Percentiles rank a stretch among this genome's conserved stretches.
Conservation (phyloP, 2,797 vertebrate genomes). For the Tenualosa ilisha region DNA sequence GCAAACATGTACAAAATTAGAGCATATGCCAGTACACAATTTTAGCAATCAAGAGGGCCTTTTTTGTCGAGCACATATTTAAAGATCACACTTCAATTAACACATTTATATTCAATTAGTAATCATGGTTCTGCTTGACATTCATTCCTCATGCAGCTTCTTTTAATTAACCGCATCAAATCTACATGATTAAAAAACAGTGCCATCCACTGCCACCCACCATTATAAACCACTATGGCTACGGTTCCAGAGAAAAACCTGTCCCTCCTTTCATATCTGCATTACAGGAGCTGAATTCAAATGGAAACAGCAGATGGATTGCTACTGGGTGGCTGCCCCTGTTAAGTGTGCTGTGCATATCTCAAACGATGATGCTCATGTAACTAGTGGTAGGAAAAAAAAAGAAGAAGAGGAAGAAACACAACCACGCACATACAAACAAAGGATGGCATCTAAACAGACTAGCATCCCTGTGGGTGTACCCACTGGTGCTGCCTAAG, state of each 20-base stretch:
- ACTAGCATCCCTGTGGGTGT: background rate
- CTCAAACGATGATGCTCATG: conserved; percentile 27
- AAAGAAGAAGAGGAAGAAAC: background rate
- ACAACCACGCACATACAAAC: background rate
- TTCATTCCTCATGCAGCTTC: conserved; percentile 69
- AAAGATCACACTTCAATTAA: conserved; percentile 56
- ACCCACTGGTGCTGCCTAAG: background rate
- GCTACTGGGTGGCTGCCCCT: conserved; percentile 36
- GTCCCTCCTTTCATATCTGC: conserved; percentile 35
- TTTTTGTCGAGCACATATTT: conserved; percentile 55
- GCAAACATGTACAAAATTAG: conserved; percentile 40
- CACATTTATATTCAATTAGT: conserved; percentile 57
- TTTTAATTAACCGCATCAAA: conserved; percentile 83
- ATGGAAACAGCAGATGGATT: conserved; percentile 42
- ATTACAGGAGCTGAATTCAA: conserved; percentile 29
- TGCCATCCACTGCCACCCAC: conserved; percentile 47
- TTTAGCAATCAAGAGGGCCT: conserved; percentile 41
- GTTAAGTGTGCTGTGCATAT: conserved; percentile 17
- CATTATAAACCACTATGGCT: conserved; percentile 28
- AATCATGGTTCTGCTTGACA: conserved; percentile 46
- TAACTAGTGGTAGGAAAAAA: background rate
- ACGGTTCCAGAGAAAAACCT: conserved; percentile 48
- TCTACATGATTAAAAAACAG: conserved; percentile 65
- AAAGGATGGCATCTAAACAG: conserved; percentile 15
- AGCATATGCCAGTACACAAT: conserved; percentile 38